Percentiles rank a stretch among this genome's conserved stretches.
Evolutionary conservation across 2,888 invertebrate genomes (phyloP).

Genomic region (Camptogramma bilineatum): DNA sequence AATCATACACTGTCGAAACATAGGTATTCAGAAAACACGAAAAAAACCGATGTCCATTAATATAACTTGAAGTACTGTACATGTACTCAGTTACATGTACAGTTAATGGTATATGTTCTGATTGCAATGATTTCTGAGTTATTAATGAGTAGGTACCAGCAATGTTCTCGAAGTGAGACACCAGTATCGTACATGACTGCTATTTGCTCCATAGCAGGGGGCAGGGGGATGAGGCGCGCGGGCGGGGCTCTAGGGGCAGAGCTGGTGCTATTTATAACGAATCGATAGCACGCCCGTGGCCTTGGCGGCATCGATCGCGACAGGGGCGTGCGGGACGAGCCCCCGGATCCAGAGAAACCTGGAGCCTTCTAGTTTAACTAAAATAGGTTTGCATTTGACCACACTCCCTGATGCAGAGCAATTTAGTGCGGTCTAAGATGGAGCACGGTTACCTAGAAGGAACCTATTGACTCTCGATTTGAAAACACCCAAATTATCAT

Average conservation of each 20-base stretch:
- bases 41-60: no score
- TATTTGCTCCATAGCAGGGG: slow-evolving; percentile 27
- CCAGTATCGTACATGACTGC: slow-evolving; percentile 1
- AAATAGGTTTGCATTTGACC: background rate
- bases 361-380: slow-evolving; percentile 5
- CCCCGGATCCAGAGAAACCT: slow-evolving; percentile 53
- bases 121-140: no score
- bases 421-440: no score
- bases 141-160: background rate
- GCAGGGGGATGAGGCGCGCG: slow-evolving; percentile 39
- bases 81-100: no score
- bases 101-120: no score
- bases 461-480: no score
- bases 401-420: no score
- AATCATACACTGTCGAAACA: no score
- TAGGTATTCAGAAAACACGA: no score
- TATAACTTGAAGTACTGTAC: no score
- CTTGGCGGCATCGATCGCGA: slow-evolving; percentile 77
- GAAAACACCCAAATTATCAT: no score
- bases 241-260: slow-evolving; percentile 53
- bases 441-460: no score
- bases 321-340: slow-evolving; percentile 71
- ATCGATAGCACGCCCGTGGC: slow-evolving; percentile 83
- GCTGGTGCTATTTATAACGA: slow-evolving; percentile 80
- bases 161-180: slow-evolving; percentile 8